Evolutionary conservation across 2,113 vertebrate genomes (phyloP).

Genomic region (Copsychus sechellarum): DNA sequence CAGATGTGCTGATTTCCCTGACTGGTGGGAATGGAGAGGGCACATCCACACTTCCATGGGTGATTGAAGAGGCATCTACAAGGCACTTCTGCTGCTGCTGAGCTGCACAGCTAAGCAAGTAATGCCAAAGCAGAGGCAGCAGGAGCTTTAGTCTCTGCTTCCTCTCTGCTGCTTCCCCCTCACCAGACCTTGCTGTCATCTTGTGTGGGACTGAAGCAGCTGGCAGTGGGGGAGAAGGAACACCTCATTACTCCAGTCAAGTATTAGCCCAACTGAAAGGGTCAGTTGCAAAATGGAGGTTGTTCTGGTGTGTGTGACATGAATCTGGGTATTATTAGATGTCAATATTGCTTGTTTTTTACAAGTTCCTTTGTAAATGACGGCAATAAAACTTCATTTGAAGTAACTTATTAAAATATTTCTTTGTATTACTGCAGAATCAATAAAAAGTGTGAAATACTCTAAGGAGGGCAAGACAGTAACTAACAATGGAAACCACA

Average conservation of each 20-base stretch:
- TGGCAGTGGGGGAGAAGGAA: not conserved
- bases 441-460: not conserved
- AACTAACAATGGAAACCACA: not conserved
- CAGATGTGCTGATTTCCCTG: not conserved
- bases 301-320: not conserved
- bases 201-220: conserved; percentile 37
- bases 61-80: not conserved
- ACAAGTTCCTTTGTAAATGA: not conserved
- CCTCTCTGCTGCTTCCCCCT: conserved; percentile 4
- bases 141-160: not conserved
- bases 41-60: not conserved
- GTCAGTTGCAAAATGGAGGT: not conserved
- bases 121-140: not conserved
- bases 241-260: not conserved
- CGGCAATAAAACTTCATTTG: not conserved
- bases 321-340: not conserved
- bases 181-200: conserved; percentile 13
- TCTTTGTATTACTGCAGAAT: not conserved
- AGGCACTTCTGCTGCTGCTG: not conserved
- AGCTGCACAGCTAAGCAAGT: not conserved
- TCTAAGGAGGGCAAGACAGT: not conserved
- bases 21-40: not conserved
- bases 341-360: not conserved
- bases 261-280: not conserved
- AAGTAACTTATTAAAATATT: not conserved